Base-by-base conservation (phyloP, 2,888 invertebrate species). In the Ormyrus rosae region DNA sequence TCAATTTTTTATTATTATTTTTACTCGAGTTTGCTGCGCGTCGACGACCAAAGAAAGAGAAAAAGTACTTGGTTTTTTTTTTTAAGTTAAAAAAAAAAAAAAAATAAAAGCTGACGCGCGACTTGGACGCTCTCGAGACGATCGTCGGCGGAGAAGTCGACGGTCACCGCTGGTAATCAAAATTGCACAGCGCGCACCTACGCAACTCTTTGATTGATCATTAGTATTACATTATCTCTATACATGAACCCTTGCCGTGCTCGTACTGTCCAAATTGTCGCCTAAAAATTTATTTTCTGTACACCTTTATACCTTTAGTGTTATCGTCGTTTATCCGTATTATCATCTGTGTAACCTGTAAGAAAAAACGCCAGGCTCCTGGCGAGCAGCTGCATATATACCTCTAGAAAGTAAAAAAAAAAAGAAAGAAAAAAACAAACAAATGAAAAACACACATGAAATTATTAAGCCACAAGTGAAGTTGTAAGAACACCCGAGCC, bases 221-320 rank as follows among this genome's bases (percentile, higher is more conserved):
- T 86, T 85, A 84, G 80, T 81, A 81, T 80, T 48, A 71, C 10
- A 61, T 56, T 82, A 83, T 82, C 84, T 84, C 63, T 63, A 67
- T 51, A 34, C 84, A 61, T 63, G 10, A 76, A 82, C 82, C 83
- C 86, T 87, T 88, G 87, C 85, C 89, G 88, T 89, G 88, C 87
- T 89, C 88, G 88, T 89, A 87, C 86, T 88, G 87, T 88, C 86
- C 88, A 86, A 87, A 84, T 87, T 86, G 85, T 87, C 86, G 87
- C 86, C 84, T 84, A 86, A 34, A 34, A 86, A 84, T 87, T 86
- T 86, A 70, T 67, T 70, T 71, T 81, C 55, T 67, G 58, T 86
- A 84, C 4, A 34, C 4, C 34, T 34, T 34, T 85, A n/a, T 81
- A 80, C 61, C 83, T 87, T 34, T 83, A 85, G 83, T 88, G 87